Evolutionary conservation across 2,113 vertebrate species (phyloP).

Genomic region (Oxygymnocypris stewartii): DNA sequence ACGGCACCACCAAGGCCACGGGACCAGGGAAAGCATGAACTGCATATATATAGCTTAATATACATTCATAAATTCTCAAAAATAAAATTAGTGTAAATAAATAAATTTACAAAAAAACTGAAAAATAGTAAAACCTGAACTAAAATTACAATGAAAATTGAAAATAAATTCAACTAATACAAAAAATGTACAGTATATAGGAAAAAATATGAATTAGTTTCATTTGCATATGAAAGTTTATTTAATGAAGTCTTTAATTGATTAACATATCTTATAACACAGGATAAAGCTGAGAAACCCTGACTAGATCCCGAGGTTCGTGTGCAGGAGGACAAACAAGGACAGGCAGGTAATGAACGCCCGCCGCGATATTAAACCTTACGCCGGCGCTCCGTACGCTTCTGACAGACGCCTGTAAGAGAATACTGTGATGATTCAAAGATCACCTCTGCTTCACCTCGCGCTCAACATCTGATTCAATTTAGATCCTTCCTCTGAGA

Average conservation of each 20-base stretch:
- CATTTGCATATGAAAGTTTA: background rate
- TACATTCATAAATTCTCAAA: too few relatives aligned
- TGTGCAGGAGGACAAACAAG: background rate
- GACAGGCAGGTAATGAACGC: background rate
- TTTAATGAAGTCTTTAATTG: background rate
- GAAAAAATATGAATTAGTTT: too few relatives aligned
- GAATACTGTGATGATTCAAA: slow-evolving; percentile 26
- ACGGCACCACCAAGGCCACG: background rate
- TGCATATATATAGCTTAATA: too few relatives aligned
- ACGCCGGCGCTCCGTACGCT: background rate
- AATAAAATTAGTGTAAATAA: too few relatives aligned
- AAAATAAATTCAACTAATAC: background rate
- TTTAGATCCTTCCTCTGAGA: background rate
- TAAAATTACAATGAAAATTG: background rate
- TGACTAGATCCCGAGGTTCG: background rate
- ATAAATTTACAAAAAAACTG: too few relatives aligned
- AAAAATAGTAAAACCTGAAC: too few relatives aligned
- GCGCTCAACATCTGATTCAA: slow-evolving; percentile 5
- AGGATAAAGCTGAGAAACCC: background rate
- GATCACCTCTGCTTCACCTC: slow-evolving; percentile 31
- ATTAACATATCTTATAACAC: background rate
- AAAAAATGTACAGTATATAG: too few relatives aligned
- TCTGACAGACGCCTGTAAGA: slow-evolving; percentile 3
- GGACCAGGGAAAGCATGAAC: too few relatives aligned
- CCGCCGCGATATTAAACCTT: background rate